Conservation (phyloP, 1,140 invertebrate genomes). For the Drosophila guanche region DNA sequence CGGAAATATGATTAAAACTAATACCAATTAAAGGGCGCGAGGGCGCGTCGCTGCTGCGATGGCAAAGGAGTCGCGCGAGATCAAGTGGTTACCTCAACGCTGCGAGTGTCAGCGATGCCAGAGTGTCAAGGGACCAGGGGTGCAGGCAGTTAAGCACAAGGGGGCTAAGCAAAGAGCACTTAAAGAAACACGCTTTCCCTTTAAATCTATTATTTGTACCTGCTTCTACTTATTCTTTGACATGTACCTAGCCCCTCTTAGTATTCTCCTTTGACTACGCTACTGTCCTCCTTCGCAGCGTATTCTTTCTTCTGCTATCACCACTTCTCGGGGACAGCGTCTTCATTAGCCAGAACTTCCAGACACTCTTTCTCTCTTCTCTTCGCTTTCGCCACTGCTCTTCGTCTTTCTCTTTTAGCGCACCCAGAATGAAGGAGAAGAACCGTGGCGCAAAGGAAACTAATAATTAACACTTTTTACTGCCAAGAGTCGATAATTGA, state of each 20-base stretch:
- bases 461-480: slow-evolving; percentile 82
- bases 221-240: slow-evolving; percentile 20
- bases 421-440: slow-evolving; percentile 47
- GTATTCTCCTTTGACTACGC: slow-evolving; percentile 4
- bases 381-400: neutral
- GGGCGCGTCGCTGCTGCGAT: slow-evolving; percentile 16
- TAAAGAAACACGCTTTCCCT: no score
- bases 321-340: slow-evolving; percentile 33
- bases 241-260: neutral
- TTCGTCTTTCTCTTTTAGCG: slow-evolving; percentile 12
- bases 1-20: slow-evolving; percentile 69
- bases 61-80: slow-evolving; percentile 29
- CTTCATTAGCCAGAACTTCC: slow-evolving; percentile 72
- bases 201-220: no score
- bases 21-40: slow-evolving; percentile 62
- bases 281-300: slow-evolving; percentile 19
- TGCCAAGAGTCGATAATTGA: slow-evolving; percentile 82
- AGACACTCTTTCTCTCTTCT: slow-evolving; percentile 21
- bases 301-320: slow-evolving; percentile 29
- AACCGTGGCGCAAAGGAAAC: slow-evolving; percentile 63
- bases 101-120: slow-evolving; percentile 67
- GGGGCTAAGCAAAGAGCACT: slow-evolving; percentile 35
- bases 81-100: slow-evolving; percentile 56
- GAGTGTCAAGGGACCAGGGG: slow-evolving; percentile 21
- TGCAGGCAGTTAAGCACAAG: neutral